Conservation (phyloP, 2,888 invertebrate genomes). For the Odontocolon sp. region DNA sequence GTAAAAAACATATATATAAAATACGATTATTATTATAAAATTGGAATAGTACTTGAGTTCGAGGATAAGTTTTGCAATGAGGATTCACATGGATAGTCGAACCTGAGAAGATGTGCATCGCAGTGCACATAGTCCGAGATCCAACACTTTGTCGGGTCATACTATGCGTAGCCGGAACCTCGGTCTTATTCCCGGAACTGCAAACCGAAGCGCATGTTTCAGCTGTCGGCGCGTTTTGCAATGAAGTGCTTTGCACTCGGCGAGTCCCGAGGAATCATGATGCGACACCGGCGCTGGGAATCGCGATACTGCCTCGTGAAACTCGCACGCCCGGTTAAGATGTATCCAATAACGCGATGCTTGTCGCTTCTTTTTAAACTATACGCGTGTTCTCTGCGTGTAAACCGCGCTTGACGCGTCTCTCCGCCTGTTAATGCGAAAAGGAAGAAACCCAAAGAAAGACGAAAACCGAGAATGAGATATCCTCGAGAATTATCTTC, state of each 20-base stretch:
- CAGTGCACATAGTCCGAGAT: constrained; percentile 36
- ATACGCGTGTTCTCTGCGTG: constrained; percentile 56
- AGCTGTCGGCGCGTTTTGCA: constrained; percentile 72
- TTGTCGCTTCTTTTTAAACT: constrained; percentile 41
- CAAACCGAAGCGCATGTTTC: constrained; percentile 60
- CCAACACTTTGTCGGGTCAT: constrained; percentile 38
- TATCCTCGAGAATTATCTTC: constrained; percentile 4
- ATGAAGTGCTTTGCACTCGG: constrained; percentile 63
- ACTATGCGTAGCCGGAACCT: constrained; percentile 76
- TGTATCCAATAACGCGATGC: constrained; percentile 61
- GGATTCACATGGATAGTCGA: constrained; percentile 30
- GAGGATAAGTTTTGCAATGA: background rate
- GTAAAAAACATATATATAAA: too few relatives aligned
- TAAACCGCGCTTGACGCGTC: constrained; percentile 27
- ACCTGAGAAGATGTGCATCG: constrained; percentile 53
- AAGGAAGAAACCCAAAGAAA: background rate
- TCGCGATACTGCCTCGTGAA: constrained; percentile 1
- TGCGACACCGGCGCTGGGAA: constrained; percentile 43
- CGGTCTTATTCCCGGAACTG: constrained; percentile 74
- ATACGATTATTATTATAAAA: too few relatives aligned
- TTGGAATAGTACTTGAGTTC: too few relatives aligned
- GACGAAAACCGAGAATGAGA: background rate
- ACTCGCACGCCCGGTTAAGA: constrained; percentile 13
- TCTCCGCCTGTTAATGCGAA: background rate
- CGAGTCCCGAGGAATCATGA: constrained; percentile 41